Percentiles rank a stretch among this genome's conserved stretches.
Evolutionary conservation across 2,888 invertebrate species (phyloP).

Genomic region (Sycophila texana): DNA sequence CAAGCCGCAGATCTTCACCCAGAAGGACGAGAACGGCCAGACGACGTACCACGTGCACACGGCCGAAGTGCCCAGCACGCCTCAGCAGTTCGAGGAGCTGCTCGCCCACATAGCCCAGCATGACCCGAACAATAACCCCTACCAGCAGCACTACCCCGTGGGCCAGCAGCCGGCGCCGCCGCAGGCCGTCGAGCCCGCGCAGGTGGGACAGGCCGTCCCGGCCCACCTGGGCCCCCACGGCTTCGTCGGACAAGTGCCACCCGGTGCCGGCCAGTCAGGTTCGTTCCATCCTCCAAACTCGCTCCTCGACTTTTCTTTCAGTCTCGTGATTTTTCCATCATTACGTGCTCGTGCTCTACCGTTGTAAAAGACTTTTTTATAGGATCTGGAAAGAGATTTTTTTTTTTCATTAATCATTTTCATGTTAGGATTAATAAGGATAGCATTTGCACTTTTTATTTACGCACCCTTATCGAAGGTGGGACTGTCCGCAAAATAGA

Average conservation of each 20-base stretch:
- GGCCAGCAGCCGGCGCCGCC: conserved; percentile 64
- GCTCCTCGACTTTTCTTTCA: not conserved
- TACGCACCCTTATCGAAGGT: too few species aligned
- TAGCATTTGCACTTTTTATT: too few species aligned
- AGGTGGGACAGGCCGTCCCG: not conserved
- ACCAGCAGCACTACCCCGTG: conserved; percentile 68
- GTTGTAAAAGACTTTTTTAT: too few species aligned
- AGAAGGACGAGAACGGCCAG: conserved; percentile 71
- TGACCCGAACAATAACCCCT: conserved; percentile 69
- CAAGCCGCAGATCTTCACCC: conserved; percentile 69
- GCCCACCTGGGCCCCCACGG: conserved; percentile 70
- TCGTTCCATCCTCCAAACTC: conserved; percentile 62
- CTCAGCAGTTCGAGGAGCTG: conserved; percentile 72
- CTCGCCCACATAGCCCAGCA: conserved; percentile 73
- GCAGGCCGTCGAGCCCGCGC: conserved; percentile 22
- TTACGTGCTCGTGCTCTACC: too few species aligned
- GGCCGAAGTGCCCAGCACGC: conserved; percentile 69
- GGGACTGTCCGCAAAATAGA: too few species aligned
- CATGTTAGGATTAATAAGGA: too few species aligned
- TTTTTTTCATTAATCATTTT: too few species aligned
- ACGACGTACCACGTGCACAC: conserved; percentile 72
- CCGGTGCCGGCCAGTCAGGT: conserved; percentile 72
- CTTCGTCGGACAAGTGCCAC: conserved; percentile 67
- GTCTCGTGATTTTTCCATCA: too few species aligned
- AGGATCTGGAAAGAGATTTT: too few species aligned